Evolutionary conservation across 2,888 invertebrate species (phyloP).

Genomic region (Xanthorhoe designata): DNA sequence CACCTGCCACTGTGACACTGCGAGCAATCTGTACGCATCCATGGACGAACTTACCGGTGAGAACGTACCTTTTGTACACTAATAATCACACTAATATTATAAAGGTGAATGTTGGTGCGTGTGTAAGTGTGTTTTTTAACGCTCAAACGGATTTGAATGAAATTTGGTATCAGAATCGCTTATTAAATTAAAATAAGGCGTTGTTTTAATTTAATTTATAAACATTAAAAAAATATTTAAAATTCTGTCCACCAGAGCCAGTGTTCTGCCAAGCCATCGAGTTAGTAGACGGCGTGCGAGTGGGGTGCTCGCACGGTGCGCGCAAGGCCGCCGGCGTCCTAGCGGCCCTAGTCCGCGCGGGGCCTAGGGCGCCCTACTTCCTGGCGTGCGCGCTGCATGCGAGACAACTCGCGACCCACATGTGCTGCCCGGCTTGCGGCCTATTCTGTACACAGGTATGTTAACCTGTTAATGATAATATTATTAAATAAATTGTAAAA

Average conservation of each 20-base stretch:
- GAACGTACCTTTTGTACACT: background rate
- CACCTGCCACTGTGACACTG: conserved; percentile 67
- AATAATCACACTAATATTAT: no score
- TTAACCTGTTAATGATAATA: no score
- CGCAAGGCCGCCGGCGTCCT: conserved; percentile 39
- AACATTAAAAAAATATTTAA: no score
- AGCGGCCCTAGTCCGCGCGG: conserved; percentile 88
- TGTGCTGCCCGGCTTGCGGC: conserved; percentile 95
- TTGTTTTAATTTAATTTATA: no score
- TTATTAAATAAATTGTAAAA: no score
- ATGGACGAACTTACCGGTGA: conserved; percentile 68
- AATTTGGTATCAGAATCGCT: no score
- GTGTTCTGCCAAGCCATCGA: conserved; percentile 92
- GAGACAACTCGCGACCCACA: conserved; percentile 90
- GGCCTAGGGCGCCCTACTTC: conserved; percentile 91
- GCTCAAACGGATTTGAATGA: no score
- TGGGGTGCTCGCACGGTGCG: conserved; percentile 91
- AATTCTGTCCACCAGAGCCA: conserved; percentile 73
- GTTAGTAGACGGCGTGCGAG: conserved; percentile 89
- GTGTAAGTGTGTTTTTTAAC: no score
- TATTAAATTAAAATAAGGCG: no score
- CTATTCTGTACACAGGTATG: conserved; percentile 94
- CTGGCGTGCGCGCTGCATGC: conserved; percentile 92
- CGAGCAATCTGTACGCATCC: conserved; percentile 68
- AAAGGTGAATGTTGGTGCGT: no score